Conservation (phyloP, 1,140 invertebrate species). For the Hylaeus volcanicus region DNA sequence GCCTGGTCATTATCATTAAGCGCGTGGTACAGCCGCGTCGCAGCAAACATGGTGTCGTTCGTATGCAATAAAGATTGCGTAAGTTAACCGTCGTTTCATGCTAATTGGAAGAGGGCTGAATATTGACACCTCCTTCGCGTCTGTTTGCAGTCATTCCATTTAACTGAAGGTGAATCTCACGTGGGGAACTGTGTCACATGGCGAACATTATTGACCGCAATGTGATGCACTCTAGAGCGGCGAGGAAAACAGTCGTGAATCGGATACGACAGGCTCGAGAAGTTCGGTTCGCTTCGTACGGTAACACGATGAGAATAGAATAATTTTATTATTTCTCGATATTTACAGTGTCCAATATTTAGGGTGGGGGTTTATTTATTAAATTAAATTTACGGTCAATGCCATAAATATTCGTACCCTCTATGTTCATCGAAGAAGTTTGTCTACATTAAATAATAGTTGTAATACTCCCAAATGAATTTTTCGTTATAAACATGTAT, state of each 20-base stretch:
- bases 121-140: neutral
- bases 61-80: slow-evolving; percentile 14
- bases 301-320: neutral
- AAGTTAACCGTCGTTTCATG: slow-evolving; percentile 1
- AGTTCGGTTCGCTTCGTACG: neutral
- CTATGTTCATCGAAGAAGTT: no score
- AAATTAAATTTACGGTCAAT: no score
- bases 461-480: no score
- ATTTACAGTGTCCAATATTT: no score
- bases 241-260: neutral
- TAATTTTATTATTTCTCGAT: no score
- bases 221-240: neutral
- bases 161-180: neutral
- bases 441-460: no score
- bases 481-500: no score
- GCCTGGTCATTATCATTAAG: slow-evolving; percentile 56
- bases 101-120: slow-evolving; percentile 2
- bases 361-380: no score
- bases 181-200: neutral
- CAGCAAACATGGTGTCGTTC: slow-evolving; percentile 1
- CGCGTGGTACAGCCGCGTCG: slow-evolving; percentile 9
- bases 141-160: neutral
- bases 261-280: neutral
- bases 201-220: neutral
- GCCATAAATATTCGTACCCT: no score